phyloP scores from a whole-genome alignment of 2,797 vertebrate species.

The Peromyscus nudipes region DNA sequence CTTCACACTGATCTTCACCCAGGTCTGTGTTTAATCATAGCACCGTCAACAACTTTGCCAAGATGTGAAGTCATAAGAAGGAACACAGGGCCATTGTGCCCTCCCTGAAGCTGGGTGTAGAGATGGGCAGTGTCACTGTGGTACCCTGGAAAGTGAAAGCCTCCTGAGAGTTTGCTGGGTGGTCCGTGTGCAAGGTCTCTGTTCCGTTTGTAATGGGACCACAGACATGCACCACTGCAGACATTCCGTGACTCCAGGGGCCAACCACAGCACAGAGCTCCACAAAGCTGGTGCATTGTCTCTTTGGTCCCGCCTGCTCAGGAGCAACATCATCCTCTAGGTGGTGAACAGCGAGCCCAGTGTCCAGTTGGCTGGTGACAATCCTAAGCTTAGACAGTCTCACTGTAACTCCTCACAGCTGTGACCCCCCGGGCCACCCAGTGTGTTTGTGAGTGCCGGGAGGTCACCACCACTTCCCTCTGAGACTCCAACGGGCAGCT shows the following conservation, averaged over 20 bases:
- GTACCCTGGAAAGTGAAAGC: background rate
- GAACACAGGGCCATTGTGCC: fast-evolving
- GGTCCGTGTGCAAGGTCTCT: background rate
- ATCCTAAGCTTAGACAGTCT: background rate
- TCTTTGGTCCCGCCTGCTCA: background rate
- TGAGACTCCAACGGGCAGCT: background rate
- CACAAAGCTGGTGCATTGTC: background rate
- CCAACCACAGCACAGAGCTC: background rate
- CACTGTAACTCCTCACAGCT: background rate
- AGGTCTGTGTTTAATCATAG: background rate
- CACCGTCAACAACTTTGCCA: background rate
- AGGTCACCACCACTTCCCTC: background rate
- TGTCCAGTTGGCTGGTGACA: background rate
- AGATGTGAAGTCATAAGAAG: background rate
- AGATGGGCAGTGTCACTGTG: background rate
- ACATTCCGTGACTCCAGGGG: background rate
- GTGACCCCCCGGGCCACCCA: fast-evolving
- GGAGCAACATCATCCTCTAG: background rate
- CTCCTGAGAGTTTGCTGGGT: background rate
- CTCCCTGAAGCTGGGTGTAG: background rate
- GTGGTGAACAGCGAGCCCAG: background rate
- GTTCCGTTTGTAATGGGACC: background rate
- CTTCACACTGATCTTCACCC: background rate
- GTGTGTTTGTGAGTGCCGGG: background rate
- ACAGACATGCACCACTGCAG: fast-evolving